Evolutionary conservation across 2,797 vertebrate genomes (phyloP).

Genomic region (Luscinia luscinia): DNA sequence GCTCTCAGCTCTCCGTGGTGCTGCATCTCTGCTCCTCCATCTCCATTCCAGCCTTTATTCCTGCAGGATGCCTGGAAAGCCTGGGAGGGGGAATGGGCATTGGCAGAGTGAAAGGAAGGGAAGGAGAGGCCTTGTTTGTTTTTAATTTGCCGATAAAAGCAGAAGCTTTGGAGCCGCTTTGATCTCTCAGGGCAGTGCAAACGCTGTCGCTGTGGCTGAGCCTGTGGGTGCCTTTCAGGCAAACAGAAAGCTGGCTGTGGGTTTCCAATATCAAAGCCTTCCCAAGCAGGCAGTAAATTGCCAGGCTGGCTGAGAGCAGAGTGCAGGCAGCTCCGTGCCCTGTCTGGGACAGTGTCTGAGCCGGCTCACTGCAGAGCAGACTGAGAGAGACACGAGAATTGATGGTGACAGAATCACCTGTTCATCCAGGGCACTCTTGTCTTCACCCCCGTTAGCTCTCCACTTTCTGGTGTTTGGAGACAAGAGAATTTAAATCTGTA

Average conservation of each 20-base stretch:
- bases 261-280: slow-evolving; percentile 26
- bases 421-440: background rate
- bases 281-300: slow-evolving; percentile 39
- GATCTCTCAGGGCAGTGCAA: slow-evolving; percentile 16
- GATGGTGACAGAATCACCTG: background rate
- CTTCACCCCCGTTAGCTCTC: background rate
- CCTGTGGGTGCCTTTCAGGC: slow-evolving; percentile 19
- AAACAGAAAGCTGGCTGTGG: slow-evolving; percentile 2
- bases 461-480: background rate
- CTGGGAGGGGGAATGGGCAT: background rate
- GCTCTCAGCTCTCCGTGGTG: background rate
- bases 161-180: background rate
- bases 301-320: background rate
- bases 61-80: background rate
- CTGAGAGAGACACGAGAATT: background rate
- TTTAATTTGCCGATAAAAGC: background rate
- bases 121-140: background rate
- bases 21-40: background rate
- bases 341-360: slow-evolving; percentile 38
- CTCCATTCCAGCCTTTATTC: background rate
- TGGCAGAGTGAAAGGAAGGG: background rate
- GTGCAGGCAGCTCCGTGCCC: background rate
- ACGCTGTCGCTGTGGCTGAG: background rate
- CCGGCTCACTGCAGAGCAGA: background rate
- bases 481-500: background rate